Evolutionary conservation across 2,888 invertebrate genomes (phyloP), one percentile per base, ranked within the genome.

Genomic region (Zeuzera pyrina): DNA sequence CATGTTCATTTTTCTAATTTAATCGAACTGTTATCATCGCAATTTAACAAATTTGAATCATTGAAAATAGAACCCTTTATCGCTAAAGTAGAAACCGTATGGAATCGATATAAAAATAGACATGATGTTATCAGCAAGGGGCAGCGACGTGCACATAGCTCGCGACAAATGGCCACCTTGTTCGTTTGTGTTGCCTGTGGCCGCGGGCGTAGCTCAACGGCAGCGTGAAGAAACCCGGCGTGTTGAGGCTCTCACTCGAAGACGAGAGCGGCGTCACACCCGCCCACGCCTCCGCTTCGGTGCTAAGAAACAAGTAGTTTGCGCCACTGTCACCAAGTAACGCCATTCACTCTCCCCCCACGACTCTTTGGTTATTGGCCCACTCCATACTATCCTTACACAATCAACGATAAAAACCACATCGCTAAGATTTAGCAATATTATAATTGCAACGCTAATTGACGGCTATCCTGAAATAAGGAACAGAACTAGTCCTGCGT

Each of bases 171-270:
- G 48, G 57, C 67, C 89, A 92, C 92, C 91, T 91, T 87, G 90
- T 91, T 81, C 91, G 87, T 83, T 91, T 92, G 83, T 91, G 91
- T 67, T 91, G 89, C 56, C 86, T 86, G 79, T 88, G 88, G 84
- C 89, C 89, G 74, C 91, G 89, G 84, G 91, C 90, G 84, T 91
- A 91, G 79, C 90, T 89, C 81, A 91, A 84, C 58, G 89, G 89
- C 84, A 89, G 84, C 62, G 89, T 89, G 84, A 89, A 89, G 81
- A 89, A 86, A 49, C 88, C 88, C 56, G 87, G 86, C 42, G 73
- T 78, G 66, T 86, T 81, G 77, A 85, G 85, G 68, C 87, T 86
- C 65, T 85, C 86, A 76, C 87, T 89, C 87, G 88, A 86, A 59
- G 90, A 89, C 81, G 86, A 83, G 71, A 73, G 72, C 59, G 84